These are phyloP conservation scores for Pantherophis alleghaniensis DNA, from an alignment of 2,797 vertebrate species.

Conservation along the genomic window DNA sequence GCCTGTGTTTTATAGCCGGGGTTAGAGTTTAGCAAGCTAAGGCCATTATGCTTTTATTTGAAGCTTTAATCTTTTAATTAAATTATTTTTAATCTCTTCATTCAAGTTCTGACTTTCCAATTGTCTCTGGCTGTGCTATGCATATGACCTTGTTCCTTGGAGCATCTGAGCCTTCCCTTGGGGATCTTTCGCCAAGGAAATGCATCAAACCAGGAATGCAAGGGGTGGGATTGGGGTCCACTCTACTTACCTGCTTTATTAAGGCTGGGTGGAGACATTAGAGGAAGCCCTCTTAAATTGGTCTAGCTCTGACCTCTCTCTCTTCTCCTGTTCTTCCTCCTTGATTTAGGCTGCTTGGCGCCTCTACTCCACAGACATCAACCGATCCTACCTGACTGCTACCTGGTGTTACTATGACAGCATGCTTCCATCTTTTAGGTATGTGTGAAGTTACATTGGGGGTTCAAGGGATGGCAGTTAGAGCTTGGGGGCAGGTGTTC, in stretches of 20 bases:
- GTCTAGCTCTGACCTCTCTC: background rate
- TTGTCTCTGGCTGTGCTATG: background rate
- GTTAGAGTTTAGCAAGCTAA: background rate
- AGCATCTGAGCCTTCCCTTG: background rate
- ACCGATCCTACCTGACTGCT: slow-evolving; percentile 89
- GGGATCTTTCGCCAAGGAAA: background rate
- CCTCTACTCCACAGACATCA: slow-evolving; percentile 90
- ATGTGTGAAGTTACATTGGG: slow-evolving; percentile 34
- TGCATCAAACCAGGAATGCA: background rate
- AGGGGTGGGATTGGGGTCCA: background rate
- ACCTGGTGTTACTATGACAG: slow-evolving; percentile 99
- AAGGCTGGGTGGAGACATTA: background rate
- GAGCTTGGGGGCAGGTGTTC: background rate
- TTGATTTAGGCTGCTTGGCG: slow-evolving; percentile 92
- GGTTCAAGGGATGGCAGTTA: no score
- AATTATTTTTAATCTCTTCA: background rate
- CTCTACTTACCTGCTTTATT: background rate
- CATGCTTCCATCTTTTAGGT: slow-evolving; percentile 97
- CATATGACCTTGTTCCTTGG: background rate
- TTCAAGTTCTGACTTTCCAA: background rate
- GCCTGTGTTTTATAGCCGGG: background rate
- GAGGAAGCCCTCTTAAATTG: background rate
- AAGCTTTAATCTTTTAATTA: background rate
- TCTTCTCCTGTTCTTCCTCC: background rate
- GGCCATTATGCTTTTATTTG: background rate